Conservation (phyloP, 2,888 invertebrate genomes). For the Nymphalis c-album region DNA sequence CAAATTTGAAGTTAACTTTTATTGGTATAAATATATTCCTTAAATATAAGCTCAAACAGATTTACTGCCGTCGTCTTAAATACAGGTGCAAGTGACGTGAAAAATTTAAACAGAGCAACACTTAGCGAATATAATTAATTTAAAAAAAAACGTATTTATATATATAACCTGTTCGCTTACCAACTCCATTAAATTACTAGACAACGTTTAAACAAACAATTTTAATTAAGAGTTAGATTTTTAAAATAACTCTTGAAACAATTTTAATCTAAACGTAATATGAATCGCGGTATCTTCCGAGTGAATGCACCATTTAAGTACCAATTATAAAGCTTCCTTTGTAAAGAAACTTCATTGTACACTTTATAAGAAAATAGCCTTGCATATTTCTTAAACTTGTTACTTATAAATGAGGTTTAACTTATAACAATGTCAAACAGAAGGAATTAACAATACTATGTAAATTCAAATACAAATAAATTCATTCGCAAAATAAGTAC, state of each 20-base stretch:
- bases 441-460: slow-evolving; percentile 72
- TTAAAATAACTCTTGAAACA: slow-evolving; percentile 29
- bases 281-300: slow-evolving; percentile 34
- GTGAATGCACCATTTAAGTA: slow-evolving; percentile 37
- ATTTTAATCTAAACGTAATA: slow-evolving; percentile 32
- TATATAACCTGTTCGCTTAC: too few relatives aligned
- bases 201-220: slow-evolving; percentile 16
- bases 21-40: too few relatives aligned
- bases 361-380: slow-evolving; percentile 34
- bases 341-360: slow-evolving; percentile 37
- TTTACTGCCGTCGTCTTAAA: too few relatives aligned
- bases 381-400: slow-evolving; percentile 48
- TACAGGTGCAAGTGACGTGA: too few relatives aligned
- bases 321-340: slow-evolving; percentile 38
- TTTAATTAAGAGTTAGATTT: slow-evolving; percentile 26
- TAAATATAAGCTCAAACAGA: too few relatives aligned
- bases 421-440: slow-evolving; percentile 71
- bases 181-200: too few relatives aligned
- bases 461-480: slow-evolving; percentile 56
- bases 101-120: too few relatives aligned
- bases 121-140: too few relatives aligned
- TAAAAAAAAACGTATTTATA: too few relatives aligned
- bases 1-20: too few relatives aligned
- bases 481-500: slow-evolving; percentile 66
- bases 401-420: slow-evolving; percentile 59